phyloP scores from a whole-genome alignment of 92 coral and sea anemone species.

The Palythoa grandiflora region DNA sequence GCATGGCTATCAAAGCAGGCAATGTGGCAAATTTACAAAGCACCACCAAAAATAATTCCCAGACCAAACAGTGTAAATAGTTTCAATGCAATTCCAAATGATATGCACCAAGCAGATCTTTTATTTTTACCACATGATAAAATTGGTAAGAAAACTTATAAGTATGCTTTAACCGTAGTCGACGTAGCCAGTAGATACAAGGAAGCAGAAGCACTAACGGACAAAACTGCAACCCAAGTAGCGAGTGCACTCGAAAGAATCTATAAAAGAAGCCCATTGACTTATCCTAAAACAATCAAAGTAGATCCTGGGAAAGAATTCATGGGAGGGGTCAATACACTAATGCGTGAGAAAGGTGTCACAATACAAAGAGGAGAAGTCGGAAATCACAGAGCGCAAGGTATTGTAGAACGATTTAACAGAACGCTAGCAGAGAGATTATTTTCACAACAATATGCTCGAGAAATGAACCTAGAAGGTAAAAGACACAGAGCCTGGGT shows the following conservation, averaged over 20 bases:
- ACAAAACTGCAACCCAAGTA: slow-evolving; percentile 20
- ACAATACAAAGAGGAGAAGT: slow-evolving; percentile 17
- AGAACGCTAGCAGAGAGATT: slow-evolving; percentile 47
- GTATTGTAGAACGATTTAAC: slow-evolving; percentile 28
- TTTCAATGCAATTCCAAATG: slow-evolving; percentile 40
- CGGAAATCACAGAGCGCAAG: slow-evolving; percentile 43
- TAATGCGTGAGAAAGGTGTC: neutral
- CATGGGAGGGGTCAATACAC: neutral
- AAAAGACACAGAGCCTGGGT: slow-evolving; percentile 45
- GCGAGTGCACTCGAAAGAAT: slow-evolving; percentile 20
- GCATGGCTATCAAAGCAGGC: slow-evolving; percentile 45
- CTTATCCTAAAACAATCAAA: slow-evolving; percentile 20
- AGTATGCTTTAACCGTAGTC: slow-evolving; percentile 38
- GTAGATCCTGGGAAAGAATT: slow-evolving; percentile 35
- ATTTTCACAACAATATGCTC: slow-evolving; percentile 42
- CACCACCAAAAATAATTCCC: slow-evolving; percentile 30
- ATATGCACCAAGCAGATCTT: slow-evolving; percentile 39
- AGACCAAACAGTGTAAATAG: slow-evolving; percentile 19
- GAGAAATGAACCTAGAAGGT: slow-evolving; percentile 11
- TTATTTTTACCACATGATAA: slow-evolving; percentile 43
- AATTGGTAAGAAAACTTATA: slow-evolving; percentile 31
- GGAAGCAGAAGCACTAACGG: slow-evolving; percentile 32
- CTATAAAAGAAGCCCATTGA: slow-evolving; percentile 37
- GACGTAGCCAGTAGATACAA: slow-evolving; percentile 32
- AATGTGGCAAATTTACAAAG: slow-evolving; percentile 42